phyloP scores from a whole-genome alignment of 1,140 invertebrate genomes.

The Periplaneta americana region DNA sequence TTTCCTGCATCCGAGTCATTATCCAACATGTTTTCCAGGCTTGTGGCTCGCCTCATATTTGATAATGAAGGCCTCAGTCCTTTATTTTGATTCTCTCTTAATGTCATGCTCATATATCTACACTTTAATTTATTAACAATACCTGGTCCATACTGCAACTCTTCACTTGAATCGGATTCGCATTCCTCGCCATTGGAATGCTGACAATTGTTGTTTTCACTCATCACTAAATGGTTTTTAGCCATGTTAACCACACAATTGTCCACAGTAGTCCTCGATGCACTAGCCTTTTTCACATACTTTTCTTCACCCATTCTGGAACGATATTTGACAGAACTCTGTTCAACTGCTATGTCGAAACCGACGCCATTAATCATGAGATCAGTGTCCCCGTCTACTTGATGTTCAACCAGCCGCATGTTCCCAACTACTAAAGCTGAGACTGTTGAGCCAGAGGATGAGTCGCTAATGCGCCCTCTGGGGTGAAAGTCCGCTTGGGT shows the following conservation, averaged over 20 bases:
- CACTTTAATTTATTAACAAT: conserved; percentile 83
- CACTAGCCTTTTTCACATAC: conserved; percentile 21
- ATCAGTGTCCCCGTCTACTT: neutral
- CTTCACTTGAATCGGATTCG: conserved; percentile 60
- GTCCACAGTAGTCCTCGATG: conserved; percentile 20
- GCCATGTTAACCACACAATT: conserved; percentile 22
- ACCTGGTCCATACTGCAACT: conserved; percentile 83
- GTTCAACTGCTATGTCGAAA: conserved; percentile 5
- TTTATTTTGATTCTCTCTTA: conserved; percentile 54
- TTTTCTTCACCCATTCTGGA: conserved; percentile 22
- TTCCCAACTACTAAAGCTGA: conserved; percentile 18
- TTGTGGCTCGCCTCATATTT: conserved; percentile 67
- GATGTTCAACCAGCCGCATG: conserved; percentile 24
- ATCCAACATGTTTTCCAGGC: conserved; percentile 77
- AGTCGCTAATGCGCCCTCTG: conserved; percentile 7
- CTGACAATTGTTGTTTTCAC: conserved; percentile 22
- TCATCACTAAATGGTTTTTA: conserved; percentile 19
- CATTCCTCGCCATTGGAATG: conserved; percentile 32
- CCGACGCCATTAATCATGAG: conserved; percentile 17
- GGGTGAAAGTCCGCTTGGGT: conserved; percentile 25
- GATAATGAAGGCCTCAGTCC: conserved; percentile 55
- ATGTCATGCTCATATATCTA: conserved; percentile 74
- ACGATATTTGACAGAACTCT: conserved; percentile 11
- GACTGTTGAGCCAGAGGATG: neutral
- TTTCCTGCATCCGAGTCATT: conserved; percentile 42